phyloP scores from a whole-genome alignment of 2,113 vertebrate species.

The Nycticebus coucang region DNA sequence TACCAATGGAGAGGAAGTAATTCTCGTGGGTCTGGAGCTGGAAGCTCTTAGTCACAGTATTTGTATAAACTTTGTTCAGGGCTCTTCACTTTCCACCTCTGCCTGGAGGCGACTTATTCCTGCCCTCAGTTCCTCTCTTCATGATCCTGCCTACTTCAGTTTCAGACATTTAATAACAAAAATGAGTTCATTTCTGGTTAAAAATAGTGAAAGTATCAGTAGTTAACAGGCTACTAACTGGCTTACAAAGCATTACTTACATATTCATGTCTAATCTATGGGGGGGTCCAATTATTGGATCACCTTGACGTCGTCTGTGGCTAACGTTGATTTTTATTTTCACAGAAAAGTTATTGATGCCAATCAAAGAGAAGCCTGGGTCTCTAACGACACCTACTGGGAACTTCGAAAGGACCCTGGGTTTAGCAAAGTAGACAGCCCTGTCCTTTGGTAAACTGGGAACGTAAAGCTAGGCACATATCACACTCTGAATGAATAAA shows the following conservation, averaged over 20 bases:
- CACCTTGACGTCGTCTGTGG: not conserved
- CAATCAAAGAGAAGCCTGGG: slow-evolving; percentile 97
- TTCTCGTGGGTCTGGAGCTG: not conserved
- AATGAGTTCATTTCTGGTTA: not conserved
- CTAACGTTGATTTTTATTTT: slow-evolving; percentile 68
- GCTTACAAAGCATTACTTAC: not conserved
- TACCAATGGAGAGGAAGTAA: not conserved
- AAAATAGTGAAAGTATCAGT: not conserved
- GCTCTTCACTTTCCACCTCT: not conserved
- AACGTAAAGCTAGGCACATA: slow-evolving; percentile 85
- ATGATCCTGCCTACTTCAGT: not conserved
- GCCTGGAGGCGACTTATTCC: not conserved
- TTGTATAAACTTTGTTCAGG: not conserved
- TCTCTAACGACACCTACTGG: slow-evolving; percentile 98
- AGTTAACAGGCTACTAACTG: not conserved
- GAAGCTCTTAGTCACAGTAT: not conserved
- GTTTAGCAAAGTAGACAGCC: slow-evolving; percentile 96
- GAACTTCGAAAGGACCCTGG: slow-evolving; percentile 97
- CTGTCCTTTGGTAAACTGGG: slow-evolving; percentile 93
- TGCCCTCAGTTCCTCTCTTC: not conserved
- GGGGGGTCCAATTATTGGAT: not conserved
- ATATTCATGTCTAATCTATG: not conserved
- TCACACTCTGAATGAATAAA: slow-evolving; percentile 86
- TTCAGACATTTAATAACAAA: not conserved
- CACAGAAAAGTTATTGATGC: slow-evolving; percentile 94